Evolutionary conservation across 2,113 vertebrate species (phyloP).

Genomic region (Ailurus styani): DNA sequence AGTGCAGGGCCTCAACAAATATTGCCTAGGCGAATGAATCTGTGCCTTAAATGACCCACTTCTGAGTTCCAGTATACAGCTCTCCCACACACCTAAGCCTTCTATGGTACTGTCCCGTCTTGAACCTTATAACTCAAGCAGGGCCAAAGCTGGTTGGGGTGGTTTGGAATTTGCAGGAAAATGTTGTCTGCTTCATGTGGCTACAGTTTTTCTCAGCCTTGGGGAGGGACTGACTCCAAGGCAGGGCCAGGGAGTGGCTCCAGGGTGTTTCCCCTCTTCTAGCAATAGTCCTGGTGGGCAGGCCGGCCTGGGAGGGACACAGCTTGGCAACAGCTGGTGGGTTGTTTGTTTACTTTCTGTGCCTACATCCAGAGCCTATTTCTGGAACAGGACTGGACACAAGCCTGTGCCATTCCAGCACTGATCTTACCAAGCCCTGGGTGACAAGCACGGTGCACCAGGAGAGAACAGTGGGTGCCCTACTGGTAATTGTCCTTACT

Average conservation of each 20-base stretch:
- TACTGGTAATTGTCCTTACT: background rate
- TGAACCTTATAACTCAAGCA: background rate
- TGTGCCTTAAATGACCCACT: background rate
- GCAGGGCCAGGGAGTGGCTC: background rate
- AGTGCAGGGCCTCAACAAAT: background rate
- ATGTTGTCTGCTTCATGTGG: background rate
- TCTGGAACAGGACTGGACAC: slow-evolving; percentile 42
- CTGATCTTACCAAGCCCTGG: background rate
- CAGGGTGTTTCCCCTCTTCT: background rate
- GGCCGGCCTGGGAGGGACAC: background rate
- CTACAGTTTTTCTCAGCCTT: background rate
- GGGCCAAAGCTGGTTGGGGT: background rate
- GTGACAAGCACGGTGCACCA: background rate
- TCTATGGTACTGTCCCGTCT: background rate
- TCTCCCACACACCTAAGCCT: background rate
- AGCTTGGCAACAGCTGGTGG: background rate
- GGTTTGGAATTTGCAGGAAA: background rate
- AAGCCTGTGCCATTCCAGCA: slow-evolving; percentile 16
- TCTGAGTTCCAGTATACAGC: background rate
- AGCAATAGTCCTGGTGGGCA: background rate
- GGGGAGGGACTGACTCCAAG: background rate
- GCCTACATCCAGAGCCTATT: slow-evolving; percentile 25
- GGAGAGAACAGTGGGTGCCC: background rate
- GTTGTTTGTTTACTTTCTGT: slow-evolving; percentile 29
- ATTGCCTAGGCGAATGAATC: background rate